Percentiles rank a stretch among this genome's conserved stretches.
Conservation (phyloP, 2,888 invertebrate genomes). For the Petrolisthes cinctipes region DNA sequence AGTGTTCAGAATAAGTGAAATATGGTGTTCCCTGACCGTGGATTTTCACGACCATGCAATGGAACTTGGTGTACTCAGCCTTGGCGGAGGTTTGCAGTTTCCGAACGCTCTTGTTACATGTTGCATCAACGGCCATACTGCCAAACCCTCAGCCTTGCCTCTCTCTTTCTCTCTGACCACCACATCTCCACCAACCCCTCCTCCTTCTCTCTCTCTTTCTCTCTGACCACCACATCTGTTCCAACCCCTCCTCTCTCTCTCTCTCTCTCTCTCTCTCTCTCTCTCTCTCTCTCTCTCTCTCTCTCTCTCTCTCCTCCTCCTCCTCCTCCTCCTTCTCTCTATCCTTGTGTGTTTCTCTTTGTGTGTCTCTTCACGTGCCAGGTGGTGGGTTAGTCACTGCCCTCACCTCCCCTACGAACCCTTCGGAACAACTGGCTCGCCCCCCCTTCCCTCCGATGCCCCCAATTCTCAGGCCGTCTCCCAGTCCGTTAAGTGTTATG, state of each 20-base stretch:
- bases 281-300: too few relatives aligned
- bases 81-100: too few relatives aligned
- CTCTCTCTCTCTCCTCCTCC: neutral
- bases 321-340: neutral
- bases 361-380: neutral
- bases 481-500: constrained; percentile 1
- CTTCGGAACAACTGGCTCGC: neutral
- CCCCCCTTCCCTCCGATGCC: neutral
- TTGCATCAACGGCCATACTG: too few relatives aligned
- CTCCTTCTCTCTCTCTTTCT: constrained; percentile 16
- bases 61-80: too few relatives aligned
- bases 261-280: neutral
- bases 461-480: neutral
- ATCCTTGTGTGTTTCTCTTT: neutral
- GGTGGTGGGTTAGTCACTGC: neutral
- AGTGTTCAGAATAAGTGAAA: too few relatives aligned
- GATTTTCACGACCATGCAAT: too few relatives aligned
- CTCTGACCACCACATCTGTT: neutral
- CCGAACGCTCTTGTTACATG: too few relatives aligned
- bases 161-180: constrained; percentile 3
- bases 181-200: neutral
- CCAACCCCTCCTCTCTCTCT: constrained; percentile 20
- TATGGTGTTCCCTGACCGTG: too few relatives aligned
- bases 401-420: neutral
- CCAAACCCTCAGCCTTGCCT: neutral